Evolutionary conservation across 30 jellyfish, hydroid and myxozoan genomes (phyloP), one percentile per base, ranked within the genome.

Genomic region (Chrysaora quinquecirrha): DNA sequence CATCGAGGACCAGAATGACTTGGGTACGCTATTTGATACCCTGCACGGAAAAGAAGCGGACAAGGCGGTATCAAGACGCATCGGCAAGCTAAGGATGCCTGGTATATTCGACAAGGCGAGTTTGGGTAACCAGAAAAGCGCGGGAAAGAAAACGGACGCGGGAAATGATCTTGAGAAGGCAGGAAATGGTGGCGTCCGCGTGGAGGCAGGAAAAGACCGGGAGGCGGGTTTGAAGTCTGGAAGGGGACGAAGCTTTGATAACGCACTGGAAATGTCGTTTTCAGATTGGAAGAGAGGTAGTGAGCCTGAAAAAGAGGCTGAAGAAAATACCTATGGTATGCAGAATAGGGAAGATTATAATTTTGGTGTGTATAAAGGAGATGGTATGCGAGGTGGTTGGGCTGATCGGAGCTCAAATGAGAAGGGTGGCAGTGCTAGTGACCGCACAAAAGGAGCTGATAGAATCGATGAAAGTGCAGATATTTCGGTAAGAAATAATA

Each of bases 31-130:
- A 43, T 82, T 82, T 21, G 78, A 69, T 47, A 38, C 80, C 35
- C 78, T 82, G 50, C 85, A 82, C 11, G 92, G 92, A 11, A 71
- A 54, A 50, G 75, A 82, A 1, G 65, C 48, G 20, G 61, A 71
- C 18, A 73, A 12, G 9, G 67, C 73, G n/a, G 47, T 48, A 33
- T 34, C 73, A 19, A 82, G 66, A 33, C 50, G 49, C 2, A 69
- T 82, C 22, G 92, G 92, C 0, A 82, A 71, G 64, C 80, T 82
- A 10, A 48, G 31, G 31, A 35, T 82, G 75, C 85, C 92, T 31
- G 29, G 63, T 27, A 25, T 82, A 27, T 82, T 82, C 52, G 46
- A 9, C 30, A 3, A 27, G 29, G 33, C 35, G 24, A 33, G 27
- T 3, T 21, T 34, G 84, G 84, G 20, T 20, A 29, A 21, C 20